phyloP scores from a whole-genome alignment of 1,140 invertebrate species.

The Hyposmocoma kahamanoa region DNA sequence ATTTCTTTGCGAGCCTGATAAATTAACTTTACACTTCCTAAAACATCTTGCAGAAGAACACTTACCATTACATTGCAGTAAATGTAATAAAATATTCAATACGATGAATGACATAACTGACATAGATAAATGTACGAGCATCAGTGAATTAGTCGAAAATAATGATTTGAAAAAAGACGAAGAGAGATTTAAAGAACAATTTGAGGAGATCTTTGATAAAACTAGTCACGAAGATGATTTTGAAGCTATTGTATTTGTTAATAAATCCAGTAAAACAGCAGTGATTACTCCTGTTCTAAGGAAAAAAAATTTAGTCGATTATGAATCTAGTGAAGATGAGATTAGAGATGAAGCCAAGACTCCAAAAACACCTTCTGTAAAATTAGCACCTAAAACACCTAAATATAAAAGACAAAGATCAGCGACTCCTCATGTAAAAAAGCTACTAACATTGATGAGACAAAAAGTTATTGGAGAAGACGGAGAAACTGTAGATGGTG shows the following conservation, averaged over 20 bases:
- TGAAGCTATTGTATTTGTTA: conserved; percentile 44
- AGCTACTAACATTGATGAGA: conserved; percentile 30
- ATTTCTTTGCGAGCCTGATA: conserved; percentile 41
- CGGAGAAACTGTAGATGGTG: conserved; percentile 32
- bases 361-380: conserved; percentile 34
- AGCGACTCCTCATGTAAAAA: conserved; percentile 50
- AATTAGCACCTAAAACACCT: conserved; percentile 33
- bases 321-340: conserved; percentile 53
- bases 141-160: conserved; percentile 45
- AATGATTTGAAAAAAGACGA: conserved; percentile 17
- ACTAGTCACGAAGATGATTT: conserved; percentile 33
- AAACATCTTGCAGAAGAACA: conserved; percentile 52
- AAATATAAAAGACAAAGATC: conserved; percentile 32
- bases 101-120: conserved; percentile 57
- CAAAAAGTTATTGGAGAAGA: conserved; percentile 43
- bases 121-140: conserved; percentile 49
- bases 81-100: conserved; percentile 50
- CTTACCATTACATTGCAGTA: conserved; percentile 53
- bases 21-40: conserved; percentile 44
- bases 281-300: conserved; percentile 53
- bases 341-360: conserved; percentile 26
- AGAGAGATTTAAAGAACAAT: conserved; percentile 41
- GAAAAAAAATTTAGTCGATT: conserved; percentile 50
- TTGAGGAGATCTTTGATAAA: conserved; percentile 54
- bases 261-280: conserved; percentile 51